A percentile compares a stretch with the other conserved stretches of the same genome.
Conservation (phyloP, 2,888 invertebrate species). For the Sesamia inferens region DNA sequence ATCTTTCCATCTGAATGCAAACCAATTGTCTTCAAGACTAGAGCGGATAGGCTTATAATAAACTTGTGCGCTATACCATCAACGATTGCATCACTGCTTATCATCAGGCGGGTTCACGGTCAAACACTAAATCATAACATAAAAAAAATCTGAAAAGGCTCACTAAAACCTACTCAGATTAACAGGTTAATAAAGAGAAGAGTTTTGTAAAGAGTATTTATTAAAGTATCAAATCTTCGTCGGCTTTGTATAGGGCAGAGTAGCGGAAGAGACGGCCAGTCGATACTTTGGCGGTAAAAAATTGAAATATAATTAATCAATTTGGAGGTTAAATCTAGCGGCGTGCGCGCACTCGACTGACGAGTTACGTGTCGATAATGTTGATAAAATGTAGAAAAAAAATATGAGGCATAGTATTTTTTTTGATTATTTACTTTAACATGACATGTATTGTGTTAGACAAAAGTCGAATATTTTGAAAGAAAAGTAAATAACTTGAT, state of each 20-base stretch:
- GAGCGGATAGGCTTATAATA: too few species aligned
- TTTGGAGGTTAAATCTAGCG: slow-evolving; percentile 78
- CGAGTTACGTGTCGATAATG: slow-evolving; percentile 63
- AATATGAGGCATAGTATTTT: background rate
- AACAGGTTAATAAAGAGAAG: too few species aligned
- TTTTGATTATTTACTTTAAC: too few species aligned
- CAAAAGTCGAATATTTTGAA: background rate
- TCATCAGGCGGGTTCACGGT: too few species aligned
- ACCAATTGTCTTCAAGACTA: too few species aligned
- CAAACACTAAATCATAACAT: too few species aligned
- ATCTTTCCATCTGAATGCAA: too few species aligned
- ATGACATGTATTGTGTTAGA: background rate
- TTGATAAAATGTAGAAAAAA: slow-evolving; percentile 41
- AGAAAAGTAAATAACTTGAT: background rate
- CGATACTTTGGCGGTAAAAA: slow-evolving; percentile 74
- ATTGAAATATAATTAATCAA: slow-evolving; percentile 80
- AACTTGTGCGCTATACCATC: too few species aligned
- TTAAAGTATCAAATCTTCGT: slow-evolving; percentile 29
- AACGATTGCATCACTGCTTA: too few species aligned
- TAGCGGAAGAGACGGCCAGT: slow-evolving; percentile 71
- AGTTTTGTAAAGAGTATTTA: background rate
- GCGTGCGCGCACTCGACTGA: slow-evolving; percentile 74
- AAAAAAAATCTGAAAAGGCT: too few species aligned
- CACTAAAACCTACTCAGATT: too few species aligned
- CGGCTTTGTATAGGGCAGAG: slow-evolving; percentile 57